Conservation (phyloP, 1,140 invertebrate genomes). For the Nebria ingens region DNA sequence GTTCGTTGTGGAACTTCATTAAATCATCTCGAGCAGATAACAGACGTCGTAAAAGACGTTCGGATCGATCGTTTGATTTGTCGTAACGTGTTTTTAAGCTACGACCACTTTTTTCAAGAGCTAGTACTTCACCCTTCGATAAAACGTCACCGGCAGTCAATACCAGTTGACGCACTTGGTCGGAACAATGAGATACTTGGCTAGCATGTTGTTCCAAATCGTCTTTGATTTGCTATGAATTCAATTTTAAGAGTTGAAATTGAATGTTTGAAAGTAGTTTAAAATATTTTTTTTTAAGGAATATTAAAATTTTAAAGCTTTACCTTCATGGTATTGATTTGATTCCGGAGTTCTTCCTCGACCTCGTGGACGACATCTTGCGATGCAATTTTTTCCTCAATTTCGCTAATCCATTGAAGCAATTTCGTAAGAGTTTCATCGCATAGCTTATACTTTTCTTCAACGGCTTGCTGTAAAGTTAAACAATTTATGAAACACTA, state of each 20-base stretch:
- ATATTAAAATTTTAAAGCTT: slow-evolving; percentile 18
- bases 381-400: slow-evolving; percentile 78
- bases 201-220: slow-evolving; percentile 81
- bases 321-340: slow-evolving; percentile 72
- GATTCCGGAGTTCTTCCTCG: slow-evolving; percentile 75
- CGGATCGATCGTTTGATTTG: slow-evolving; percentile 64
- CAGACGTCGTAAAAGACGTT: slow-evolving; percentile 64
- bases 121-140: slow-evolving; percentile 77
- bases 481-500: no score
- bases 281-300: slow-evolving; percentile 2
- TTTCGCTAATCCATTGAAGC: slow-evolving; percentile 74
- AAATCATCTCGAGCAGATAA: slow-evolving; percentile 77
- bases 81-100: slow-evolving; percentile 77
- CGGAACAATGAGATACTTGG: slow-evolving; percentile 74
- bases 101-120: slow-evolving; percentile 73
- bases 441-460: slow-evolving; percentile 86
- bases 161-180: slow-evolving; percentile 85
- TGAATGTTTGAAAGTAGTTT: no score
- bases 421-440: slow-evolving; percentile 75
- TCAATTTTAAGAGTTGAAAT: no score
- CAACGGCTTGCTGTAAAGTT: slow-evolving; percentile 71
- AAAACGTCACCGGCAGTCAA: slow-evolving; percentile 82
- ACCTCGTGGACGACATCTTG: slow-evolving; percentile 84
- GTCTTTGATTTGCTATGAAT: slow-evolving; percentile 71
- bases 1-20: slow-evolving; percentile 69